Percentiles rank a stretch among this genome's conserved stretches.
Evolutionary conservation across 2,888 invertebrate genomes (phyloP).

Genomic region (Pandemis corylana): DNA sequence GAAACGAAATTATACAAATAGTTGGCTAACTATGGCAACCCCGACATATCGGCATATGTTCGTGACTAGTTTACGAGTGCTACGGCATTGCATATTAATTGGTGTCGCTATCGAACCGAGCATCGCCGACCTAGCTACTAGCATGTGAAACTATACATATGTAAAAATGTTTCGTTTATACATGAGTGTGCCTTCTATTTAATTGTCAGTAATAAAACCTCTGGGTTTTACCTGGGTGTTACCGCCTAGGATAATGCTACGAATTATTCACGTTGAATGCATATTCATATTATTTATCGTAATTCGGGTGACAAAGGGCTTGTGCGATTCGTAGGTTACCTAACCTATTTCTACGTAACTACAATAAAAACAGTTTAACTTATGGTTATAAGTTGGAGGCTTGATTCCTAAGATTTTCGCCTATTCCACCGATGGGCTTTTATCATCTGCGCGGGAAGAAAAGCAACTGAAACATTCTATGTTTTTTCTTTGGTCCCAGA

Average conservation of each 20-base stretch:
- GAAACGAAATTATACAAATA: constrained; percentile 80
- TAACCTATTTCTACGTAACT: too few species aligned
- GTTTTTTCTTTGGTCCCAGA: too few species aligned
- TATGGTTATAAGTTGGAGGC: too few species aligned
- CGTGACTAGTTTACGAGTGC: constrained; percentile 83
- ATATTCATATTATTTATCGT: not conserved
- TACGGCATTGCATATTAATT: constrained; percentile 84
- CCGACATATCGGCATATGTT: constrained; percentile 82
- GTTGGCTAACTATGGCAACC: constrained; percentile 72
- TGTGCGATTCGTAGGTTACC: not conserved
- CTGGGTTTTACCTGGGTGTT: constrained; percentile 18
- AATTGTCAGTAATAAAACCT: not conserved
- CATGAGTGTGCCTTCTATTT: constrained; percentile 39
- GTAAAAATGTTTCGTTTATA: constrained; percentile 35
- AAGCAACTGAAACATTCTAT: too few species aligned
- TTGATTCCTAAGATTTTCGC: too few species aligned
- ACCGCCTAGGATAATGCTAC: not conserved
- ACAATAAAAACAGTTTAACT: too few species aligned
- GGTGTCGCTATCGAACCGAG: constrained; percentile 78
- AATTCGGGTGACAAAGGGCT: not conserved
- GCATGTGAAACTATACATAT: constrained; percentile 54
- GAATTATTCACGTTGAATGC: not conserved
- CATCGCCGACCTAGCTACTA: constrained; percentile 73
- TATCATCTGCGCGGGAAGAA: too few species aligned
- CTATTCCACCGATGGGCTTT: too few species aligned